phyloP scores from a whole-genome alignment of 2,113 vertebrate genomes.

The Syngnathus typhle region DNA sequence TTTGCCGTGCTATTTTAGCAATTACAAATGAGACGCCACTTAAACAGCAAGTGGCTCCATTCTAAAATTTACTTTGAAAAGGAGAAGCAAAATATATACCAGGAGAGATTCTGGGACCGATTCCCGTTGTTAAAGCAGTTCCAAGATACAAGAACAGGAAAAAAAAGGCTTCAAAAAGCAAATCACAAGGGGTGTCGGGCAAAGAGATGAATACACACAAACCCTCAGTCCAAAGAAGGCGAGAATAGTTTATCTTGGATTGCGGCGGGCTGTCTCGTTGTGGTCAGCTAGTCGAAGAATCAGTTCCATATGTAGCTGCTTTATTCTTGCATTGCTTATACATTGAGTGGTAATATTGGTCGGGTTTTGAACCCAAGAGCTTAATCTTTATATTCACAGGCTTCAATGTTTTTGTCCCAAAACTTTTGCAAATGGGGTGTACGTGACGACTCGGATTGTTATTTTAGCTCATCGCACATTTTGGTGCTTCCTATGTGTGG shows the following conservation, averaged over 20 bases:
- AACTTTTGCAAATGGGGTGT: neutral
- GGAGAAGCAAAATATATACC: slow-evolving; percentile 5
- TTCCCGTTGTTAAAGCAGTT: slow-evolving; percentile 12
- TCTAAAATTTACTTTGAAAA: slow-evolving; percentile 22
- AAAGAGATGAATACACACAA: slow-evolving; percentile 12
- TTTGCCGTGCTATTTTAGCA: slow-evolving; percentile 42
- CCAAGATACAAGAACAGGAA: slow-evolving; percentile 8
- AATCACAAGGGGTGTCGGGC: neutral
- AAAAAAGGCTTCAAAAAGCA: slow-evolving; percentile 18
- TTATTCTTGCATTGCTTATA: slow-evolving; percentile 40
- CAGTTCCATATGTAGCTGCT: slow-evolving; percentile 62
- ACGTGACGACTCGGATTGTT: neutral
- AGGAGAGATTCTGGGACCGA: slow-evolving; percentile 2
- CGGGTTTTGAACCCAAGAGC: slow-evolving; percentile 43
- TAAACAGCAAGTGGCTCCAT: slow-evolving; percentile 44
- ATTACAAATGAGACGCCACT: slow-evolving; percentile 47
- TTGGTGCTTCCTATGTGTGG: slow-evolving; percentile 22
- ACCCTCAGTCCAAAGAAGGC: slow-evolving; percentile 19
- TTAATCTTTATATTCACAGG: slow-evolving; percentile 24
- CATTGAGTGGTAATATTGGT: slow-evolving; percentile 67
- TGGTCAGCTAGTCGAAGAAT: slow-evolving; percentile 68
- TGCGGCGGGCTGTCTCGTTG: slow-evolving; percentile 41
- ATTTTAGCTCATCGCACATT: slow-evolving; percentile 20
- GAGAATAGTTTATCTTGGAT: slow-evolving; percentile 32
- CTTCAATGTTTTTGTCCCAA: no score